Base-by-base conservation (phyloP, 1,140 invertebrate genomes). In the Pogonognathellus flavescens region DNA sequence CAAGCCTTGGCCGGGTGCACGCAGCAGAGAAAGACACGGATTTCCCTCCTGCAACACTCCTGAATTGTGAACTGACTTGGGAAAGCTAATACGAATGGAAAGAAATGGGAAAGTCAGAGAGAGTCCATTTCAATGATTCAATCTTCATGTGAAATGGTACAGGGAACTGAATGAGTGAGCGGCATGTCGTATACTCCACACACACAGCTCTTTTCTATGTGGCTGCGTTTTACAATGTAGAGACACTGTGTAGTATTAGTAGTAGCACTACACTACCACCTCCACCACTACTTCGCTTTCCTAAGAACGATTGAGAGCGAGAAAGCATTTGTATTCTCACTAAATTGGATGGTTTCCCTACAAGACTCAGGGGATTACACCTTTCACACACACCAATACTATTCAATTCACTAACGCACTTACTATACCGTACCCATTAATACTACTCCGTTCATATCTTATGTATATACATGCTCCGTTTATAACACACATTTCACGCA, bases 281-380 rank as follows among this genome's bases (percentile, higher is more conserved):
- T 53, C 53, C 53, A 66, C 7, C 9, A 3, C 60, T 11, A 22
- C 10, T 2, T 25, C 2, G 60, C 25, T 41, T 41, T 41, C 31
- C 31, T 41, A 41, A 41, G 31, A 41, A 41, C 8, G 60, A 11
- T 9, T 13, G 4, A 72, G 31, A 49, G 25, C n/a, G 14, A 50
- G 31, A 72, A 31, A 31, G 14, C 31, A 72, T 49, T 72, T 72
- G 66, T 72, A 49, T 72, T 49, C 16, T 41, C 16, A 16, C 16
- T 72, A 72, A 72, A 72, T 72, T 72, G 66, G 66, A 72, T 72
- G 22, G 66, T 72, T 72, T 72, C 22, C 41, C 2, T 72, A 72
- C 41, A 72, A 72, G 66, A 49, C 66, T 72, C 66, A n/a, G 13
- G 66, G 66, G 66, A 70, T 16, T 70, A 41, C 66, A 70, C 66